These are phyloP conservation scores for Micronycteris hirsuta DNA, from an alignment of 2,113 vertebrate genomes.

Conservation along the genomic window DNA sequence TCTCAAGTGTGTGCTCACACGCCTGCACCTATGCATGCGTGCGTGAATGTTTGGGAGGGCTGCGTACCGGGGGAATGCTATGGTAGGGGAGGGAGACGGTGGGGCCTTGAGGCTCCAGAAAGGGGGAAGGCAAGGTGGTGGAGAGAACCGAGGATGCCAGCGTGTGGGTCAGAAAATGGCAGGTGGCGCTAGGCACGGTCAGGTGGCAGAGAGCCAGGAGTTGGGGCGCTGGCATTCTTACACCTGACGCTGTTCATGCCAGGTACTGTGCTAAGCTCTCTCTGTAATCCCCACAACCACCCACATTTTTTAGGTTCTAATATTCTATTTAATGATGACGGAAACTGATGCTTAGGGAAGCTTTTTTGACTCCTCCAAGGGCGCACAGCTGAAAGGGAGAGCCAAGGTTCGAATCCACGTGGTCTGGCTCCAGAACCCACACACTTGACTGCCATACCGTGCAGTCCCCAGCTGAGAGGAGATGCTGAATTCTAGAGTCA, in stretches of 20 bases:
- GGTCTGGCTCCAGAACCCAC: neutral
- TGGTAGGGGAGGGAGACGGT: too few relatives aligned
- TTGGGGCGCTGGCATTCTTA: neutral
- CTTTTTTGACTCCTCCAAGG: neutral
- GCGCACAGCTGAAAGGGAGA: neutral
- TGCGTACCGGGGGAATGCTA: neutral
- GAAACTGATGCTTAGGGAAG: neutral
- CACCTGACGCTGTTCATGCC: neutral
- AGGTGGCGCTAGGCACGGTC: neutral
- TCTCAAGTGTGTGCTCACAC: neutral
- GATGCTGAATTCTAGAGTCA: neutral
- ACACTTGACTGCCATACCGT: neutral
- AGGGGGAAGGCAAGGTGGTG: neutral
- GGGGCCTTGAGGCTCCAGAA: neutral
- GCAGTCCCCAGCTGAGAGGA: neutral
- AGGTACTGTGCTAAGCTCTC: neutral
- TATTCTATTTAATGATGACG: neutral
- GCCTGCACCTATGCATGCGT: accelerated
- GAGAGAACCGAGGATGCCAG: neutral
- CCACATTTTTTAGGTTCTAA: neutral
- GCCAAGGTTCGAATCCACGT: neutral
- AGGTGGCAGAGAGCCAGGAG: neutral
- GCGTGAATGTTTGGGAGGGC: neutral
- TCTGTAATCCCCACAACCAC: neutral
- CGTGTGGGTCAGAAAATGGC: neutral